phyloP scores from a whole-genome alignment of 1,140 invertebrate genomes.

The Drosophila funebris region DNA sequence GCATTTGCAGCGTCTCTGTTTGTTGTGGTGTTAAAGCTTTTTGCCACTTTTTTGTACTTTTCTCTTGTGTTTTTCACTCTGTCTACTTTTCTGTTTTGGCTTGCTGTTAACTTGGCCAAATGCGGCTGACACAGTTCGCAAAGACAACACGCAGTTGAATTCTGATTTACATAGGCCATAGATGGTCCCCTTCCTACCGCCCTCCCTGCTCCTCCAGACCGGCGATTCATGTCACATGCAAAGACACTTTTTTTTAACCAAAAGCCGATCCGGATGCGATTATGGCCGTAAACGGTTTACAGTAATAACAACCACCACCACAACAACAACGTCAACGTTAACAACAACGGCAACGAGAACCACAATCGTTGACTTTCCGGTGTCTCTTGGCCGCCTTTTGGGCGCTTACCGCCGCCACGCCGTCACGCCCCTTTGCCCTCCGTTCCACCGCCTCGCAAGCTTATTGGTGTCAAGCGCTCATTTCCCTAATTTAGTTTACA shows the following conservation, averaged over 20 bases:
- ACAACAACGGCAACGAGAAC: neutral
- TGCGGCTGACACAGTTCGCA: constrained; percentile 33
- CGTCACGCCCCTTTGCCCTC: neutral
- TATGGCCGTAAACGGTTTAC: constrained; percentile 72
- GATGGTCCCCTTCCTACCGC: neutral
- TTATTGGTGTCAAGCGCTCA: constrained; percentile 76
- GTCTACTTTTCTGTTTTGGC: constrained; percentile 25
- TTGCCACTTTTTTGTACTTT: constrained; percentile 1
- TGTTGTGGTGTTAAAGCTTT: constrained; percentile 1
- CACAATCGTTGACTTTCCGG: constrained; percentile 58
- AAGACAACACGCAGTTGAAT: constrained; percentile 14
- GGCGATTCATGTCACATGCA: constrained; percentile 24
- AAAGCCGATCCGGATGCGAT: constrained; percentile 73
- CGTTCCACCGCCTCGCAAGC: too few species aligned
- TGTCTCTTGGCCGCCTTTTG: constrained; percentile 35
- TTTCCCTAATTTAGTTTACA: constrained; percentile 75
- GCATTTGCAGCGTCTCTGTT: constrained; percentile 48
- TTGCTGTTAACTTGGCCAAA: constrained; percentile 40
- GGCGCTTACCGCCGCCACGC: constrained; percentile 2
- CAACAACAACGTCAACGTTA: constrained; percentile 5
- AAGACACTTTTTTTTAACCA: constrained; percentile 8
- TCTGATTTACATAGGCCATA: constrained; percentile 37
- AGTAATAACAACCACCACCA: constrained; percentile 32
- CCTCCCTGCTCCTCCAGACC: neutral
- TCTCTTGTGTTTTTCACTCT: neutral